Base-by-base conservation (phyloP, 2,888 invertebrate species). In the Cosmopolites sordidus region DNA sequence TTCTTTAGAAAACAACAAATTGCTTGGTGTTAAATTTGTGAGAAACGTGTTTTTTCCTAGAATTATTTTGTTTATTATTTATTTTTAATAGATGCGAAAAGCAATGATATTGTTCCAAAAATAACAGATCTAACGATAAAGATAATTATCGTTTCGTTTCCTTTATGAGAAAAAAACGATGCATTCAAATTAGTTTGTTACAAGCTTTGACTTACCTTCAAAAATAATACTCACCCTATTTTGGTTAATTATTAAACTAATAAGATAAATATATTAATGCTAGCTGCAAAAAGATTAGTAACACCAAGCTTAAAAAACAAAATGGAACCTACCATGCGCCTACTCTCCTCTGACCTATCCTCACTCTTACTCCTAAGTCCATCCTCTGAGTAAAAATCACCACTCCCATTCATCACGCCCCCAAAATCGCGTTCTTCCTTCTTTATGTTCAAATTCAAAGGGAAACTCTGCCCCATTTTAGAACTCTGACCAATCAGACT, bases 261-360 rank as follows among this genome's bases (percentile, higher is more conserved):
- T n/a, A n/a, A n/a, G n/a, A n/a, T n/a, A n/a, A n/a, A n/a, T n/a
- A n/a, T n/a, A n/a, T n/a, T n/a, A n/a, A n/a, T n/a, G n/a, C n/a
- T n/a, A n/a, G n/a, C n/a, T n/a, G n/a, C n/a, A n/a, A n/a, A n/a
- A n/a, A n/a, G n/a, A n/a, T n/a, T n/a, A n/a, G n/a, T n/a, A n/a
- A n/a, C n/a, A n/a, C n/a, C n/a, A n/a, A n/a, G n/a, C n/a, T n/a
- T n/a, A n/a, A n/a, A n/a, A n/a, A n/a, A n/a, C n/a, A n/a, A n/a
- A n/a, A n/a, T n/a, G n/a, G n/a, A 33, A 46, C 52, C 2, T 54
- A 57, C 57, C 57, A 50, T 47, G 41, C 42, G 53, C 27, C 60
- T 59, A 39, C 56, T 53, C 42, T 64, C 64, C 43, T 62, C 62
- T n/a, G n/a, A n/a, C n/a, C n/a, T n/a, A n/a, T n/a, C n/a, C 16